A percentile compares a stretch with the other conserved stretches of the same genome.
These are phyloP conservation scores for Orthonychiurus folsomi DNA, from an alignment of 2,888 invertebrate species.

Conservation along the genomic window DNA sequence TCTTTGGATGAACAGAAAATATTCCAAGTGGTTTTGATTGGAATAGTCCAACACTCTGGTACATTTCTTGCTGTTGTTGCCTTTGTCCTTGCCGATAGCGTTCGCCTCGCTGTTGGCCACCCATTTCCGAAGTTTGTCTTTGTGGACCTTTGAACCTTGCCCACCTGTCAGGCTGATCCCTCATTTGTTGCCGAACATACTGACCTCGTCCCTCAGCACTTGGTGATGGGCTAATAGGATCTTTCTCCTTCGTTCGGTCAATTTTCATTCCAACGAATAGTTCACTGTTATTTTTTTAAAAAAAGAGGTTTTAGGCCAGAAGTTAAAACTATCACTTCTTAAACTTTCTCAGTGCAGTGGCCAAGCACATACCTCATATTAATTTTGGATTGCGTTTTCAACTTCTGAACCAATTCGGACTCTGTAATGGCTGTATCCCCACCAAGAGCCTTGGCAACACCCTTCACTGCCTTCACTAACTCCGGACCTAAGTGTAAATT, in stretches of 20 bases:
- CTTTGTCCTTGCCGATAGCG: constrained; percentile 2
- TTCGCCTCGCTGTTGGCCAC: background rate
- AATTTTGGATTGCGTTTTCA: constrained; percentile 43
- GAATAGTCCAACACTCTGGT: constrained; percentile 51
- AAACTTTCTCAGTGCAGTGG: background rate
- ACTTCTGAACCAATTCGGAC: constrained; percentile 61
- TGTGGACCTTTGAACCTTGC: background rate
- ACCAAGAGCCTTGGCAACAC: constrained; percentile 61
- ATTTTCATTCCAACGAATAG: constrained; percentile 69
- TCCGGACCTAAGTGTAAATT: constrained; percentile 22
- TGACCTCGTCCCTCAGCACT: constrained; percentile 30
- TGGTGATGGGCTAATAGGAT: background rate
- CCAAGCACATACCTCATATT: constrained; percentile 34
- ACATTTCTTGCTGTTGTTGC: constrained; percentile 8
- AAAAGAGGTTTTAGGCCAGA: background rate
- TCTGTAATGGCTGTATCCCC: constrained; percentile 62
- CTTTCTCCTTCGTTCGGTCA: constrained; percentile 47
- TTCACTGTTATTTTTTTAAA: constrained; percentile 51
- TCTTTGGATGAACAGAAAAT: constrained; percentile 46
- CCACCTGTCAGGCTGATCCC: background rate
- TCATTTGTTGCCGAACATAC: constrained; percentile 20
- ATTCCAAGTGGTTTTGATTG: constrained; percentile 56
- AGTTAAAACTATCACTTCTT: background rate
- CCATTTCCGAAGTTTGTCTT: background rate
- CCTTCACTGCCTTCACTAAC: constrained; percentile 53